Evolutionary conservation across 2,888 invertebrate species (phyloP), one percentile per base, ranked within the genome.

Genomic region (Pyrrhia umbra): DNA sequence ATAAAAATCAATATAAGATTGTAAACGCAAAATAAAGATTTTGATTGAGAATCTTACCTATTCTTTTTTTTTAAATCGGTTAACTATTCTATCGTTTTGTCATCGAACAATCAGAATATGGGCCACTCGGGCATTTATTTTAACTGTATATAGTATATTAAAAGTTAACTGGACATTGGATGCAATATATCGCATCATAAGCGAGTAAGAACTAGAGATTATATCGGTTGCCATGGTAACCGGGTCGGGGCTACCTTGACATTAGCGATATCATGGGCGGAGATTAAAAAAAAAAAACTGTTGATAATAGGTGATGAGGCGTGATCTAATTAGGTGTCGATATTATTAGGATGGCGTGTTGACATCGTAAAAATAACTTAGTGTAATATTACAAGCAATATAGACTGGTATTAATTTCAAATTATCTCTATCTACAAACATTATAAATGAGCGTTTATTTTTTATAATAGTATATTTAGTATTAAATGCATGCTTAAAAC

Each of bases 191-290:
- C 39, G 16, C 56, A 16, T 49, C 56, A 46, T 59, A 57, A 47
- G 54, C 50, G 15, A 23, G 30, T 52, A 47, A 57, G 69, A 46
- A 56, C 45, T 27, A 51, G 66, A 63, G 47, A 68, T 51, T n/a
- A n/a, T n/a, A 18, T 51, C 39, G 34, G 84, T 85, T 64, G 76
- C 75, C 77, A 85, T 82, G 71, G 77, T 51, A 68, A 86, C 82
- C 27, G 74, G 83, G 78, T 85, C 83, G 81, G 73, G 82, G 85
- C 43, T 70, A 54, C 63, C 18, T 16, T 59, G 82, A 67, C 75
- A 75, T 82, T 78, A 79, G 40, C 62, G 68, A 75, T 50, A 66
- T 46, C 39, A 25, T 25, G 51, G 13, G 30, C 20, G 23, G 18
- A 40, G 37, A 64, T 64, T 46, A 58, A 64, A 40, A 69, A 67